Conservation (phyloP, 2,797 vertebrate genomes). For the Leptatherina wallacei region DNA sequence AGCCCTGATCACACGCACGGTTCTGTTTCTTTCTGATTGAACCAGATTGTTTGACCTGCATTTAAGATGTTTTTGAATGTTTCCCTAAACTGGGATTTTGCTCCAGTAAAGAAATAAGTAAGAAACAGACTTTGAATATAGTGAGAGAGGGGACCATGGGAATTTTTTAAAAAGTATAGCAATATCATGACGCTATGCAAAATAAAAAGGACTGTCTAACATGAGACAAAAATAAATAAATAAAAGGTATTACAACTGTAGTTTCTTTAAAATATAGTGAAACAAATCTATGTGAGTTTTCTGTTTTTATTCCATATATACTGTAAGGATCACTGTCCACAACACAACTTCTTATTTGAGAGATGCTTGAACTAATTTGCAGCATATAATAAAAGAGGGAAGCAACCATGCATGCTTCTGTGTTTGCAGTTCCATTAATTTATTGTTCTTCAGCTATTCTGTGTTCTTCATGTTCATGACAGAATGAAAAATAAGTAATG, state of each 20-base stretch:
- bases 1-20: neutral
- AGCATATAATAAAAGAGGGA: constrained; percentile 3
- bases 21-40: neutral
- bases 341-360: constrained; percentile 8
- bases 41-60: neutral
- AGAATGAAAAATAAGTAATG: neutral
- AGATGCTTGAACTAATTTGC: neutral
- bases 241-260: too few relatives aligned
- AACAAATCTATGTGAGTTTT: neutral
- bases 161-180: too few relatives aligned
- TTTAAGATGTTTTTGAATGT: neutral
- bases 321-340: constrained; percentile 1
- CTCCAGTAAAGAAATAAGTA: neutral
- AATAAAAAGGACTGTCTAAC: neutral
- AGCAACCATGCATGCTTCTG: neutral
- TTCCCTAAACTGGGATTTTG: neutral
- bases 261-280: too few relatives aligned
- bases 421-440: neutral
- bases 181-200: too few relatives aligned
- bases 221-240: neutral
- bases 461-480: constrained; percentile 1
- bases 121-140: neutral
- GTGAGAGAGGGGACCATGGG: too few relatives aligned
- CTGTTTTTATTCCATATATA: constrained; percentile 6
- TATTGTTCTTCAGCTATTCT: neutral